Evolutionary conservation across 2,888 invertebrate genomes (phyloP).

Genomic region (Fragum fragum): DNA sequence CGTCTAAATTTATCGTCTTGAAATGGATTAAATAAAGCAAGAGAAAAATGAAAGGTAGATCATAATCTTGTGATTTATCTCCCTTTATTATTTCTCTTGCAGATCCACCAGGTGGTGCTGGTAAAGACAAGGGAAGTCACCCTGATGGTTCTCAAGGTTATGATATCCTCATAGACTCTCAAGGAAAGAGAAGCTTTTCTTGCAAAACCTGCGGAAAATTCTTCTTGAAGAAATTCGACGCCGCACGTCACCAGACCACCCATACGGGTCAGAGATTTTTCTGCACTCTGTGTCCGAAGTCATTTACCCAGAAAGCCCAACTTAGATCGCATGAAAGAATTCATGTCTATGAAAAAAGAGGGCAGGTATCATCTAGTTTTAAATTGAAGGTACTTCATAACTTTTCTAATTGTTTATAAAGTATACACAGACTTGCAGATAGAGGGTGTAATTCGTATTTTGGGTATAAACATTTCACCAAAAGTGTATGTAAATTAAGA

Average conservation of each 20-base stretch:
- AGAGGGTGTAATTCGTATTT: too few relatives aligned
- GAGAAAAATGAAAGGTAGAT: neutral
- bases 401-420: too few relatives aligned
- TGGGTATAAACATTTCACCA: too few relatives aligned
- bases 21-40: too few relatives aligned
- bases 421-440: too few relatives aligned
- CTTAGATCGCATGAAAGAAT: neutral
- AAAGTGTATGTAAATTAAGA: too few relatives aligned
- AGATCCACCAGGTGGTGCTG: neutral
- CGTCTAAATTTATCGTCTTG: too few relatives aligned
- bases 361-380: neutral
- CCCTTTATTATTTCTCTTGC: neutral
- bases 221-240: neutral
- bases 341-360: neutral
- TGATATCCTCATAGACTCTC: neutral
- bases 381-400: too few relatives aligned
- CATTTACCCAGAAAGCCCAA: neutral
- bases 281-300: neutral
- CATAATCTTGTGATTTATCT: constrained; percentile 3
- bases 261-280: neutral
- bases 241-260: neutral
- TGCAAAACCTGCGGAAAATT: neutral
- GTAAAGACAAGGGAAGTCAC: neutral
- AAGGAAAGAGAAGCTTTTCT: neutral
- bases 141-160: neutral